Evolutionary conservation across 2,888 invertebrate species (phyloP), one percentile per base, ranked within the genome.

Genomic region (Ectobius pallidus): DNA sequence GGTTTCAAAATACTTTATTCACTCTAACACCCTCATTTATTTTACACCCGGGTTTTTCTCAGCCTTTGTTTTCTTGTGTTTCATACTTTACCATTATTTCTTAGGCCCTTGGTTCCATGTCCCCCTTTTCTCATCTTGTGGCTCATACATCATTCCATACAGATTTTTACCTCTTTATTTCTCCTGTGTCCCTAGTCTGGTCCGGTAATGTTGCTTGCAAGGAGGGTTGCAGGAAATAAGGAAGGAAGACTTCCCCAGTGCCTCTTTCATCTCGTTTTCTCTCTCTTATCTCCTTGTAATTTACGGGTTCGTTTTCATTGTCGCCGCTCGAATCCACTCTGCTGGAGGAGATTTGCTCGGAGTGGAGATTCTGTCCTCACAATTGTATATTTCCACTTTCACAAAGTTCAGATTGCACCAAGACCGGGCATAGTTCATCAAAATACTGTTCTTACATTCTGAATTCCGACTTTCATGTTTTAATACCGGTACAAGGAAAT

Each of bases 251-350:
- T 71, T 68, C 71, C 71, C 63, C 67, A 52, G 70, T 61, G 63
- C 71, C 63, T 73, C 73, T 73, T 78, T 78, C 74, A 77, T 75
- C 78, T 78, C 78, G 75, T 78, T 78, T 78, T 77, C 77, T 76
- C 77, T 77, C 77, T 76, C 77, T 76, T 73, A 73, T 73, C 74
- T 74, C 70, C 39, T 30, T 52, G 70, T 73, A 73, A 74, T 74
- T 74, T 74, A 74, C 74, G 69, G 70, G 74, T 72, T 61, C 71
- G 72, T 69, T 74, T 62, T 72, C 74, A 74, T 74, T 74, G 74
- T 74, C 73, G 69, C 71, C 75, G 76, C 76, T 71, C 75, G 76
- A 72, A 72, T 75, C 74, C 74, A 73, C 74, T 18, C 30, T 22
- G 20, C 65, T 44, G 27, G 52, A 46, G 42, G 62, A 62, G 4